A percentile compares a stretch with the other conserved stretches of the same genome.
Conservation (phyloP, 2,888 invertebrate species). For the Pammene aurita region DNA sequence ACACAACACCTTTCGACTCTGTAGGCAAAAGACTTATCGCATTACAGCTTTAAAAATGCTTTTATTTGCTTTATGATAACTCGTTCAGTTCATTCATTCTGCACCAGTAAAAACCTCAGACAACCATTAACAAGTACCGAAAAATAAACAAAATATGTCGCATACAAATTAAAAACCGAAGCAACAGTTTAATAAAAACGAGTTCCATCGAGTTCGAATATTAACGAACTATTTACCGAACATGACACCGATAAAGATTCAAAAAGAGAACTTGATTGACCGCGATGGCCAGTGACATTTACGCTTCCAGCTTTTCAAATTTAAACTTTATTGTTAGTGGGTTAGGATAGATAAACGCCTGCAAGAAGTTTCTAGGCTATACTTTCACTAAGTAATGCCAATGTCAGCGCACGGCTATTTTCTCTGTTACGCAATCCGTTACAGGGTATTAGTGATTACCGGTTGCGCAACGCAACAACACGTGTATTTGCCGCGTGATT, state of each 20-base stretch:
- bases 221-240: slow-evolving; percentile 14
- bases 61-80: no score
- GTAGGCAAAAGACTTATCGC: no score
- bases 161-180: no score
- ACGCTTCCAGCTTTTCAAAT: slow-evolving; percentile 32
- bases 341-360: slow-evolving; percentile 45
- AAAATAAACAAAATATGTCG: no score
- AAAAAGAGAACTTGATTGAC: slow-evolving; percentile 56
- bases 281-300: slow-evolving; percentile 52
- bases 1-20: no score
- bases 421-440: slow-evolving; percentile 70
- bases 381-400: slow-evolving; percentile 79
- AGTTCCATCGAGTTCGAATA: no score
- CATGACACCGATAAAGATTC: slow-evolving; percentile 48
- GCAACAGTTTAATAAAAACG: no score
- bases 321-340: slow-evolving; percentile 27
- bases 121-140: no score
- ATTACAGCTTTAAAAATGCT: no score
- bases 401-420: slow-evolving; percentile 71
- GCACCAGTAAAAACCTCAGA: no score
- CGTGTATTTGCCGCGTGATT: slow-evolving; percentile 28
- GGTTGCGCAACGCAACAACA: slow-evolving; percentile 57
- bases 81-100: no score
- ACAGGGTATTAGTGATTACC: slow-evolving; percentile 49
- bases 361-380: slow-evolving; percentile 47